Conservation (phyloP, 2,113 vertebrate genomes). For the Gambusia holbrooki region DNA sequence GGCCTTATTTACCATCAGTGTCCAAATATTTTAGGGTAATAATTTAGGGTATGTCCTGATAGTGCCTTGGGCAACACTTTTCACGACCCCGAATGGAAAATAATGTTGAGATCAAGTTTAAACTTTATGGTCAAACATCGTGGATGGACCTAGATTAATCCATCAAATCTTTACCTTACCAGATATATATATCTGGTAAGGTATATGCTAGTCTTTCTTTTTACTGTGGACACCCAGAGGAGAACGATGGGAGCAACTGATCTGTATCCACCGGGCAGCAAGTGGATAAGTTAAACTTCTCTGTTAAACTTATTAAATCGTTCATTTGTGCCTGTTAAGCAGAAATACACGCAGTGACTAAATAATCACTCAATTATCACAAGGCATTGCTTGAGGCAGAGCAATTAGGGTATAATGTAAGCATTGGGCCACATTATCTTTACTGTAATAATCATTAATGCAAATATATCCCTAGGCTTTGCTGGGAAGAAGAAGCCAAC, state of each 20-base stretch:
- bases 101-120: too few species aligned
- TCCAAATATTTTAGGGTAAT: too few species aligned
- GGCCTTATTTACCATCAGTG: too few species aligned
- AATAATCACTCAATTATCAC: slow-evolving; percentile 1
- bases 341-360: slow-evolving; percentile 4
- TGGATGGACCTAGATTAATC: too few species aligned
- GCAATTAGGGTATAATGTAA: slow-evolving; percentile 10
- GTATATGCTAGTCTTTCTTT: too few species aligned
- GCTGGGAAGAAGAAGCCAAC: not conserved
- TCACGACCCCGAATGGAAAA: too few species aligned
- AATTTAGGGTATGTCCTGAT: too few species aligned
- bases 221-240: slow-evolving; percentile 12
- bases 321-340: slow-evolving; percentile 13
- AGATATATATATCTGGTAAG: too few species aligned
- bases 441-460: not conserved
- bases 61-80: too few species aligned
- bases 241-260: slow-evolving; percentile 38
- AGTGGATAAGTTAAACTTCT: slow-evolving; percentile 5
- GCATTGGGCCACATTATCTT: not conserved
- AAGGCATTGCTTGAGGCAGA: slow-evolving; percentile 1
- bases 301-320: slow-evolving; percentile 26
- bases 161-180: too few species aligned
- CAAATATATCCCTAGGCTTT: not conserved
- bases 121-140: too few species aligned
- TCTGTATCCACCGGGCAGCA: not conserved